A percentile compares a stretch with the other conserved stretches of the same genome.
Evolutionary conservation across 2,113 vertebrate genomes (phyloP).

Genomic region (Thinocorus orbignyianus): DNA sequence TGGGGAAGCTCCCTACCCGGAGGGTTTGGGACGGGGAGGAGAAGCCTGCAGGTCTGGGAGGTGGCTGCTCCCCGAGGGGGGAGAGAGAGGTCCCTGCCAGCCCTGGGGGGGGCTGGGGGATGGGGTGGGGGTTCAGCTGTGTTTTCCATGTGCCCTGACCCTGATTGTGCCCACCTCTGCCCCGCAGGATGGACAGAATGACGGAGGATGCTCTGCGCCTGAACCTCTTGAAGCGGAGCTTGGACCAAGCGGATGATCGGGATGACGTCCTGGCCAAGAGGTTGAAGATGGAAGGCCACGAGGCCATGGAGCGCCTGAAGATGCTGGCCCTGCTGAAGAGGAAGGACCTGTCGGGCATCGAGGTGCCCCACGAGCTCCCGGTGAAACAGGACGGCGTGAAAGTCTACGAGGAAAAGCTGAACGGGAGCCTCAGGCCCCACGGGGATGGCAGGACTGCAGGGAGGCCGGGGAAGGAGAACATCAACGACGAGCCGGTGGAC

Average conservation of each 20-base stretch:
- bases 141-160: neutral
- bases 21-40: neutral
- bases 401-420: slow-evolving; percentile 85
- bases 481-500: slow-evolving; percentile 94
- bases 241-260: slow-evolving; percentile 89
- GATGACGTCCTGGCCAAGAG: slow-evolving; percentile 93
- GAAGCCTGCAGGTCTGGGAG: neutral
- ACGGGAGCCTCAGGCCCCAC: slow-evolving; percentile 78
- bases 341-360: slow-evolving; percentile 90
- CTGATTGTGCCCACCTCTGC: neutral
- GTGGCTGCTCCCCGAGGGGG: neutral
- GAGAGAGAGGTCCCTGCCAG: neutral
- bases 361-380: slow-evolving; percentile 76
- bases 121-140: neutral
- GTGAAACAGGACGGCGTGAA: slow-evolving; percentile 76
- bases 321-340: slow-evolving; percentile 95
- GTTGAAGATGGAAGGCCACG: slow-evolving; percentile 96
- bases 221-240: slow-evolving; percentile 90
- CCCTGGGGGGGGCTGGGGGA: neutral
- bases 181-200: slow-evolving; percentile 93
- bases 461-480: slow-evolving; percentile 94
- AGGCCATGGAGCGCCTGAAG: slow-evolving; percentile 97
- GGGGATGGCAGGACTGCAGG: slow-evolving; percentile 70
- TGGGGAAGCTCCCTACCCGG: neutral
- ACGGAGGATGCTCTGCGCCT: slow-evolving; percentile 93